Conservation (phyloP, 2,888 invertebrate genomes). For the Camptogramma bilineatum region DNA sequence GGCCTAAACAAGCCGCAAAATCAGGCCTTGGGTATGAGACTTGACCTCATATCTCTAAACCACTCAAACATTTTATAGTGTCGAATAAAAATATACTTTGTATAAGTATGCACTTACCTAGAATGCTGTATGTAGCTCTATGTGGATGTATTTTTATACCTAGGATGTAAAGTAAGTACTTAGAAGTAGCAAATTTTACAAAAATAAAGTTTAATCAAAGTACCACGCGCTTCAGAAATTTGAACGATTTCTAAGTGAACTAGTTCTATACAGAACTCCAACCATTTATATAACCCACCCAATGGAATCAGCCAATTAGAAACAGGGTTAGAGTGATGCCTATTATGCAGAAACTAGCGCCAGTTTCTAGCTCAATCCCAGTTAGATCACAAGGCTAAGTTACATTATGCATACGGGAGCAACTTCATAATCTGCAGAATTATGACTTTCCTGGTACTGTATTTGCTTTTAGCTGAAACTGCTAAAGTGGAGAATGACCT, state of each 20-base stretch:
- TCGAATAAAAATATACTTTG: no score
- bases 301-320: conserved; percentile 20
- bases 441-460: conserved; percentile 20
- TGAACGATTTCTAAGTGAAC: not conserved
- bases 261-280: not conserved
- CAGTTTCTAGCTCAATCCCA: conserved; percentile 27
- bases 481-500: not conserved
- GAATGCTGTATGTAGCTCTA: no score
- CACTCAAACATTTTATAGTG: no score
- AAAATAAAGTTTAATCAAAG: no score
- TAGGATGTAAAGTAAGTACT: no score
- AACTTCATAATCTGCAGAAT: conserved; percentile 30
- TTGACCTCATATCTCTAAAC: no score
- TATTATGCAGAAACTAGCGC: conserved; percentile 24
- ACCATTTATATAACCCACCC: not conserved
- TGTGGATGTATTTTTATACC: no score
- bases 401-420: conserved; percentile 30
- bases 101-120: no score
- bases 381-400: conserved; percentile 31
- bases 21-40: not conserved
- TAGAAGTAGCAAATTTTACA: no score
- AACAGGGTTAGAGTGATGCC: conserved; percentile 20
- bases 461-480: conserved; percentile 1
- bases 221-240: not conserved
- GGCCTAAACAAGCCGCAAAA: not conserved